phyloP scores from a whole-genome alignment of 2,888 invertebrate genomes.

The Machimus atricapillus region DNA sequence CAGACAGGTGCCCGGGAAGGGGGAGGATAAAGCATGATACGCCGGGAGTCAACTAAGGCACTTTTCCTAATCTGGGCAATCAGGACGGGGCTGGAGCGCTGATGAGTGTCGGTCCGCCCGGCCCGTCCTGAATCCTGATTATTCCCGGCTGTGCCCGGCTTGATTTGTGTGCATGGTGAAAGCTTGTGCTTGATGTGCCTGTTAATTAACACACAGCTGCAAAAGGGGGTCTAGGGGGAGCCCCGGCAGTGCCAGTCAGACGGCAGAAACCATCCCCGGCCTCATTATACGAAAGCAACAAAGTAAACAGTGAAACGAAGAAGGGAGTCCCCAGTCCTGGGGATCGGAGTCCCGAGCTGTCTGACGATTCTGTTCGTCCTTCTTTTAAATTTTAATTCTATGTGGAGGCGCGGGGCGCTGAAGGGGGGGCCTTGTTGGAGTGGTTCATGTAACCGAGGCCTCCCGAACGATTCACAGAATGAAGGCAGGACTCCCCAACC shows the following conservation, averaged over 20 bases:
- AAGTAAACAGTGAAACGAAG: constrained; percentile 16
- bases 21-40: not conserved
- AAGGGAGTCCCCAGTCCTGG: not conserved
- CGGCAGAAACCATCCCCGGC: not conserved
- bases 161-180: constrained; percentile 21
- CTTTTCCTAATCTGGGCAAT: constrained; percentile 9
- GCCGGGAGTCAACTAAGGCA: not conserved
- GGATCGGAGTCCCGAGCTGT: not conserved
- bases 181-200: constrained; percentile 18
- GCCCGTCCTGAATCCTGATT: not conserved
- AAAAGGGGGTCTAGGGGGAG: not conserved
- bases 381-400: constrained; percentile 27
- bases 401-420: not conserved
- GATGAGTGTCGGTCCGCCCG: not conserved
- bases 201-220: constrained; percentile 30
- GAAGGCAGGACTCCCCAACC: not conserved
- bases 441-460: constrained; percentile 1
- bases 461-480: not conserved
- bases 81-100: not conserved
- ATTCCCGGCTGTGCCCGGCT: not conserved
- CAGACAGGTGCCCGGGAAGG: not conserved
- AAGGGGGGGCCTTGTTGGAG: not conserved
- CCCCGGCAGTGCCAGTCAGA: not conserved
- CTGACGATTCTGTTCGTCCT: not conserved
- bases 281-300: constrained; percentile 17